These are phyloP conservation scores for Halictus rubicundus DNA, from an alignment of 1,140 invertebrate species.

Conservation along the genomic window DNA sequence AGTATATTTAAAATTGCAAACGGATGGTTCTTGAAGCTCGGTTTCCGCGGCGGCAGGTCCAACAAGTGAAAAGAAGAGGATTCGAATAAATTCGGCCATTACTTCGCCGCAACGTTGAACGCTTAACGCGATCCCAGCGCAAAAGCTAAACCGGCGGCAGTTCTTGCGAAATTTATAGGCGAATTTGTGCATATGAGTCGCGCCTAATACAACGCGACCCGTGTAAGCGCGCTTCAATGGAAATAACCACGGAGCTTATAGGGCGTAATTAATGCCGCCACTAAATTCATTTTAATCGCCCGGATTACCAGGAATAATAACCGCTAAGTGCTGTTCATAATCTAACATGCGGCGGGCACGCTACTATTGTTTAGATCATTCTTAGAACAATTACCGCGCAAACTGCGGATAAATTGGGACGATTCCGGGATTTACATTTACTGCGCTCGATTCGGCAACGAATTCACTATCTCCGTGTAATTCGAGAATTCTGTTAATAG, in stretches of 20 bases:
- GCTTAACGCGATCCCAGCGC: slow-evolving; percentile 6
- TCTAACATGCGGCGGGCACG: slow-evolving; percentile 38
- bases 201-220: slow-evolving; percentile 35
- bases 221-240: slow-evolving; percentile 40
- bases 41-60: too few relatives aligned
- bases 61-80: too few relatives aligned
- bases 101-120: neutral
- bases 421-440: neutral
- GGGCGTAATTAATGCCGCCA: slow-evolving; percentile 69
- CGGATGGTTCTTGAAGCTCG: too few relatives aligned
- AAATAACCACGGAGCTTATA: slow-evolving; percentile 56
- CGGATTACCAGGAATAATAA: slow-evolving; percentile 76
- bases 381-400: neutral
- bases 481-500: too few relatives aligned
- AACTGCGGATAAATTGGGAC: neutral
- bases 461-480: too few relatives aligned
- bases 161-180: slow-evolving; percentile 48
- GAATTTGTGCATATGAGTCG: slow-evolving; percentile 46
- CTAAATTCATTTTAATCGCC: slow-evolving; percentile 77
- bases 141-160: neutral
- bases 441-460: too few relatives aligned
- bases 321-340: slow-evolving; percentile 68
- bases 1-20: too few relatives aligned
- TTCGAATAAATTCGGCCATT: neutral
- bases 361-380: neutral